Conservation (phyloP, 2,113 vertebrate genomes). For the Petaurus breviceps region DNA sequence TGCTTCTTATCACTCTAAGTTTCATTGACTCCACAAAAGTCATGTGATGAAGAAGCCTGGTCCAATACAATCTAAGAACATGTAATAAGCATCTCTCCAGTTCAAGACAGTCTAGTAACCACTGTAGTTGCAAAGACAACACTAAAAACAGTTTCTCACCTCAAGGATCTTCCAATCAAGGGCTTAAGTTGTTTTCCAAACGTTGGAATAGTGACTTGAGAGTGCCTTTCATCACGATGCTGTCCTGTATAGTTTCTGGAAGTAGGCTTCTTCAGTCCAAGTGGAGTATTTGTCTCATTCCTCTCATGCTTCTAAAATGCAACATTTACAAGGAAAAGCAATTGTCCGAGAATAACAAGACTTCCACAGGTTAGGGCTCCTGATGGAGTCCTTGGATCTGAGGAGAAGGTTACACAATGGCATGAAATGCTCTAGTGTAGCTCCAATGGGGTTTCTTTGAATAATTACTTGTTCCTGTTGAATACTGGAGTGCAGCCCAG, state of each 20-base stretch:
- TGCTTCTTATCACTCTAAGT: not conserved
- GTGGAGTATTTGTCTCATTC: not conserved
- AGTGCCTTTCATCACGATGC: not conserved
- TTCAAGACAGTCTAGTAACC: not conserved
- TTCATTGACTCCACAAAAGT: not conserved
- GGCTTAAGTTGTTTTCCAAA: not conserved
- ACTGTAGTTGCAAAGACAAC: not conserved
- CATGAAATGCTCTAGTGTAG: not conserved
- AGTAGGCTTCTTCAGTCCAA: not conserved
- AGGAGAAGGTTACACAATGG: not conserved
- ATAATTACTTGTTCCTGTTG: constrained; percentile 55
- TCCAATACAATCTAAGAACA: not conserved
- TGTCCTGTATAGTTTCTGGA: not conserved
- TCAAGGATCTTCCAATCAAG: not conserved
- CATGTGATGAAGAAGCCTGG: not conserved
- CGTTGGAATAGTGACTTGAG: not conserved
- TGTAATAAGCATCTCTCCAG: not conserved
- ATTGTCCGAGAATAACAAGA: not conserved
- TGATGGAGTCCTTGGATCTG: not conserved
- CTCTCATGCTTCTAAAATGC: not conserved
- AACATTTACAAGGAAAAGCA: constrained; percentile 16
- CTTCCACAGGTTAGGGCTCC: not conserved
- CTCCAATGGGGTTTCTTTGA: constrained; percentile 7
- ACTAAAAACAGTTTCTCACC: not conserved
- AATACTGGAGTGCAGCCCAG: constrained; percentile 75